A percentile compares a stretch with the other conserved stretches of the same genome.
phyloP scores from a whole-genome alignment of 2,113 vertebrate species.

The Pterophyllum scalare region DNA sequence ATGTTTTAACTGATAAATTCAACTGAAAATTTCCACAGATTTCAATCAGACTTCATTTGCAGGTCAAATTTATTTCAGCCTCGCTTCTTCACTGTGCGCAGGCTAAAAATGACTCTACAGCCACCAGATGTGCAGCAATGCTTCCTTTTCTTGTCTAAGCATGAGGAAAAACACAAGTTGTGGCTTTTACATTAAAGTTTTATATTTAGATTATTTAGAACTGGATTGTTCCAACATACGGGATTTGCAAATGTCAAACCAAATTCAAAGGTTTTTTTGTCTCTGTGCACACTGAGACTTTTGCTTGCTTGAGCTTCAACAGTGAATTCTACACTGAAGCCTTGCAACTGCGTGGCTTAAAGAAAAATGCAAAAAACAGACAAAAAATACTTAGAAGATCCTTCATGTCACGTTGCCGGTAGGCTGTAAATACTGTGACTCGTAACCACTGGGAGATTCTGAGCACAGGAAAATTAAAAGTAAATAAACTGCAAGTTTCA shows the following conservation, averaged over 20 bases:
- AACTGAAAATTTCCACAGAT: background rate
- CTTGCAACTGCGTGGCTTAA: background rate
- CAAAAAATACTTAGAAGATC: constrained; percentile 21
- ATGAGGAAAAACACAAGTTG: background rate
- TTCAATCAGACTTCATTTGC: background rate
- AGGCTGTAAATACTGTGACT: constrained; percentile 55
- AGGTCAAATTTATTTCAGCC: constrained; percentile 9
- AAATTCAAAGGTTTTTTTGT: background rate
- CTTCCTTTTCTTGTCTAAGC: background rate
- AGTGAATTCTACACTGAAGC: background rate
- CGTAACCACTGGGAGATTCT: constrained; percentile 30
- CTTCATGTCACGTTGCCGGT: constrained; percentile 46
- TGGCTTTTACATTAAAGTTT: background rate
- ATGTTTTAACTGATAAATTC: background rate
- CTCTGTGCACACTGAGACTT: background rate
- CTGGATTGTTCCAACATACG: background rate
- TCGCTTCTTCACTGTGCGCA: background rate
- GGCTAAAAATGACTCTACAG: background rate
- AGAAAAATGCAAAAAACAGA: constrained; percentile 11
- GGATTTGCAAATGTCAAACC: background rate
- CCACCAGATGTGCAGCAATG: background rate
- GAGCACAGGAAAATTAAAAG: constrained; percentile 39
- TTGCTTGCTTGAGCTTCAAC: background rate
- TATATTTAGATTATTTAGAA: background rate
- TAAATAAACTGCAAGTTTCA: constrained; percentile 18